Evolutionary conservation across 2,113 vertebrate species (phyloP), one percentile per base, ranked within the genome.

Genomic region (Chloropsis hardwickii): DNA sequence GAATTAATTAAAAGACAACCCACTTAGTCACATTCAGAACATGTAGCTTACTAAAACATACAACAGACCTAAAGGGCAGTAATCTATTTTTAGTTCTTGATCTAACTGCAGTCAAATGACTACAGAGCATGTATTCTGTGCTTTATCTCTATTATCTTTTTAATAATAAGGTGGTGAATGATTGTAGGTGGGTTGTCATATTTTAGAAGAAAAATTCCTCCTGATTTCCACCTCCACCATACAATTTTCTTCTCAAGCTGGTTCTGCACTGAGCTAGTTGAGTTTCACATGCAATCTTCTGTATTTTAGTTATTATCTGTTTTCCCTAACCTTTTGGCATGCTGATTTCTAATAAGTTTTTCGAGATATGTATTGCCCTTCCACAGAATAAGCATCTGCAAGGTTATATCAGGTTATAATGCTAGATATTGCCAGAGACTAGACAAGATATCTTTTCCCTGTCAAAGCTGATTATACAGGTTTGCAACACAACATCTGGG

Each of bases 161-260:
- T 94, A 95, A 96, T 95, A 96, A 97, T 88, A 95, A 94, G 93
- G 88, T 92, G 61, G 64, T 93, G 90, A 96, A 90, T 93, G 85
- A 92, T 92, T 95, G 93, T 97, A 95, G 93, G 96, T 94, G 91
- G 95, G 37, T 72, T 95, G 91, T 93, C 85, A 57, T 67, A 83
- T 92, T 94, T 90, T 58, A 79, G 72, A 93, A 90, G 58, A 96
- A 95, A 90, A 97, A 92, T 39, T 77, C 42, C 72, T 93, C 70
- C 66, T 80, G 60, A 93, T 79, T 95, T 82, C 91, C 91, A 92
- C 95, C 96, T 92, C 94, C 95, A 87, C 78, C n/a, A 24, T 65
- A 67, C 51, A 96, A 91, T 97, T 96, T 95, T 94, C 85, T 90
- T 93, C 79, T 88, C 70, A 89, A n/a, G 58, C 45, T 95, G 19